Base-by-base conservation (phyloP, 2,888 invertebrate species). In the Cephonodes hylas region DNA sequence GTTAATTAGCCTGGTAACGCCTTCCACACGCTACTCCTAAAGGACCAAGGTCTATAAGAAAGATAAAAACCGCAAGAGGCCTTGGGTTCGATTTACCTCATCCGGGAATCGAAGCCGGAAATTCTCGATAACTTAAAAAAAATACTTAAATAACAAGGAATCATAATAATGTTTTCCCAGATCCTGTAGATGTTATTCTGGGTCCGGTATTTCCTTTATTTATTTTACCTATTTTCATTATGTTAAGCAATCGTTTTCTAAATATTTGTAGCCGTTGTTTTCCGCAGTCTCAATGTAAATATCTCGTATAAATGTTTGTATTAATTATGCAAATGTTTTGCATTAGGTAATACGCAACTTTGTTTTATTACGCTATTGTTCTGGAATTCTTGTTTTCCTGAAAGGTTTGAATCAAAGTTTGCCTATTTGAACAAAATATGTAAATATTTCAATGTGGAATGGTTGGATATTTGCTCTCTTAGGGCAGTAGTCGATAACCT, bases 361-460 rank as follows among this genome's bases (percentile, higher is more conserved):
- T 13, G 57, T 20, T 57, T 57, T 57, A 57, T 57, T 34, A 57
- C 13, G 38, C 34, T 57, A 57, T 57, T 57, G 56, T 57, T 38
- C 18, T 57, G 20, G 34, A 57, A 38, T 57, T 34, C 57, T 34
- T 57, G 34, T 57, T 57, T 57, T 57, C 34, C n/a, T 20, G 13
- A 57, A 31, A 56, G 20, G 13, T 20, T 18, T 31, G 10, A 34
- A 18, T 56, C 20, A n/a, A 15, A 56, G 38, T 56, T 18, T 56
- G 20, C 34, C 34, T 56, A 56, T 20, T 20, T 45, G 45, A 6
- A 42, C 18, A 44, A 20, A 10, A 8, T 20, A 20, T n/a, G 8
- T 20, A 45, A 7, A 10, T 45, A 18, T 45, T 18, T 38, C 2
- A n/a, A n/a, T n/a, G n/a, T n/a, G n/a, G n/a, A n/a, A 8, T 38